Percentiles rank a stretch among this genome's conserved stretches.
Conservation (phyloP, 2,113 vertebrate species). For the Lates calcarifer region DNA sequence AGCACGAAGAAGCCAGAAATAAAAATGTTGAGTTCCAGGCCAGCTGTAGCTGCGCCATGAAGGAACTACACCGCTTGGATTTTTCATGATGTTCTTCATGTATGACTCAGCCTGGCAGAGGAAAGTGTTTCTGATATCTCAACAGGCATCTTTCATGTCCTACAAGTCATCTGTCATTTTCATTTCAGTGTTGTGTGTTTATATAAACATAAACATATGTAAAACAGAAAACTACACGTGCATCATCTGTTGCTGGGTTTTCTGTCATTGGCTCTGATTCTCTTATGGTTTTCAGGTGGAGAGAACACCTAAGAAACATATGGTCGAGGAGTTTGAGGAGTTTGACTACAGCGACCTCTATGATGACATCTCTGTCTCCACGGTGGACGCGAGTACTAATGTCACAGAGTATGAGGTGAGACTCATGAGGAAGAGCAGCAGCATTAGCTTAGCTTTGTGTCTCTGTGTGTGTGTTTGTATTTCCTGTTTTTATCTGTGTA, state of each 20-base stretch:
- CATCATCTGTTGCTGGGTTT: background rate
- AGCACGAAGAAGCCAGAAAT: background rate
- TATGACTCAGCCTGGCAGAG: background rate
- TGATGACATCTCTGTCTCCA: constrained; percentile 76
- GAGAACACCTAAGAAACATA: constrained; percentile 50
- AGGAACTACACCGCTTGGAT: background rate
- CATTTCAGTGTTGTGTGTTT: background rate
- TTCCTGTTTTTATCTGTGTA: rapidly evolving
- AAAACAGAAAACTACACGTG: background rate
- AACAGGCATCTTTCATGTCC: background rate
- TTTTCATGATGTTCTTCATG: background rate
- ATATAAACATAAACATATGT: too few species aligned
- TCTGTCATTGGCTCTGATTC: background rate
- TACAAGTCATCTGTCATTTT: background rate
- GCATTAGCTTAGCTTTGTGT: background rate
- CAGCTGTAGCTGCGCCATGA: background rate
- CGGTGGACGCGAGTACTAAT: constrained; percentile 71
- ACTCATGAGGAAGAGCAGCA: too few species aligned
- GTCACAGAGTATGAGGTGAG: constrained; percentile 85
- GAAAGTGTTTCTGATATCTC: constrained; percentile 5
- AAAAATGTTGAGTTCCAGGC: background rate
- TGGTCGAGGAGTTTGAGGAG: constrained; percentile 76
- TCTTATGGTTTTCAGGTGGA: constrained; percentile 68
- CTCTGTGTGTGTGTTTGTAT: background rate
- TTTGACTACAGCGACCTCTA: constrained; percentile 81